Evolutionary conservation across 1,140 invertebrate species (phyloP), one percentile per base, ranked within the genome.

Genomic region (Triops longicaudatus): DNA sequence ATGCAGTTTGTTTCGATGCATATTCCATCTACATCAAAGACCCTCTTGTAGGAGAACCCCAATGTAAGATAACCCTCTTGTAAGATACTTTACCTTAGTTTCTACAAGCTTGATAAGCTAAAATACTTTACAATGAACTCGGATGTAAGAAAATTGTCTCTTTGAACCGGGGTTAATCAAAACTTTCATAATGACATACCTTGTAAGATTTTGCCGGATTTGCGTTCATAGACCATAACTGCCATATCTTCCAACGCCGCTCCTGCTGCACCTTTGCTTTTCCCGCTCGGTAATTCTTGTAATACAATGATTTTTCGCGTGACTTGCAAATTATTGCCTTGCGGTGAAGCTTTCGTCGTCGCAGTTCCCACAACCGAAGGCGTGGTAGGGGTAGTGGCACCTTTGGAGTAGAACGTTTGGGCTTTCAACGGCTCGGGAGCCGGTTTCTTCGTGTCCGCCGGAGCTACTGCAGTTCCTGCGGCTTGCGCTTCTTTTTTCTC

Each of bases 141-240:
- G 31, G 31, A 37, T 4, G 31, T 37, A 37, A 37, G 31, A 37
- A 7, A 37, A 37, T 4, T 37, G 31, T 37, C 31, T 37, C 31
- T 7, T n/a, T n/a, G n/a, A n/a, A n/a, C n/a, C n/a, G n/a, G n/a
- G n/a, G n/a, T n/a, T n/a, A n/a, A n/a, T n/a, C n/a, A n/a, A n/a
- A n/a, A n/a, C 50, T 14, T 6, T 22, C 17, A n/a, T n/a, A 12
- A 3, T 14, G 14, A 63, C 42, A 80, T 80, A 86, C 86, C 88
- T 1, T 89, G 89, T 42, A 95, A 83, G 73, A 93, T 85, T 81
- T 89, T 91, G 7, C 93, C 93, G 44, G 88, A 90, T 82, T 89
- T 89, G 76, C 90, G 87, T 81, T 96, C 93, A 83, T 91, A 90
- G 4, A 96, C 93, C 79, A 92, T 88, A 1, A 94, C 88, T 42